Percentiles rank a stretch among this genome's conserved stretches.
These are phyloP conservation scores for Stigmatopora nigra DNA, from an alignment of 2,113 vertebrate species.

Conservation along the genomic window DNA sequence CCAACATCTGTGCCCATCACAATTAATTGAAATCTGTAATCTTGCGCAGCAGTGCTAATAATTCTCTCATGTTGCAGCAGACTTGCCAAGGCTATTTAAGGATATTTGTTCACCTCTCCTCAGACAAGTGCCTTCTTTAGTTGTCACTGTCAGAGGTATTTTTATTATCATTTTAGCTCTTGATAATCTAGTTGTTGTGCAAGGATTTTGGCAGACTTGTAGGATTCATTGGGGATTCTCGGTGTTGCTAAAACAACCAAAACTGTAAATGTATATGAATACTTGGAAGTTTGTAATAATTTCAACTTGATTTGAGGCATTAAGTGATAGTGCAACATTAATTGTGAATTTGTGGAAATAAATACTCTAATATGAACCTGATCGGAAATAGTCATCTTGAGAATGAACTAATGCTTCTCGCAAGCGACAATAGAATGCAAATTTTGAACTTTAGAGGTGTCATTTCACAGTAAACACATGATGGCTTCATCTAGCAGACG, in stretches of 20 bases:
- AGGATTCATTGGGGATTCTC: not conserved
- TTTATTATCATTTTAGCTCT: not conserved
- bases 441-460: not conserved
- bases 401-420: not conserved
- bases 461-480: not conserved
- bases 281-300: no score
- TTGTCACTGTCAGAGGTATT: conserved; percentile 51
- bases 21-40: conserved; percentile 75
- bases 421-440: not conserved
- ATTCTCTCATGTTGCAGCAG: conserved; percentile 66
- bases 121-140: not conserved
- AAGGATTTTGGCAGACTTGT: not conserved
- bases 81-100: conserved; percentile 69
- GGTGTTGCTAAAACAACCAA: no score
- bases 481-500: conserved; percentile 1
- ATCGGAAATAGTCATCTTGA: not conserved
- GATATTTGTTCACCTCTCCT: conserved; percentile 52
- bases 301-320: no score
- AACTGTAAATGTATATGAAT: no score
- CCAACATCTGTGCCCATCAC: conserved; percentile 73
- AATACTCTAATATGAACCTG: not conserved
- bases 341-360: no score
- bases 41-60: conserved; percentile 69
- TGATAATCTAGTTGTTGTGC: not conserved
- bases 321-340: no score